Evolutionary conservation across 2,888 invertebrate species (phyloP).

Genomic region (Hyposoter didymator): DNA sequence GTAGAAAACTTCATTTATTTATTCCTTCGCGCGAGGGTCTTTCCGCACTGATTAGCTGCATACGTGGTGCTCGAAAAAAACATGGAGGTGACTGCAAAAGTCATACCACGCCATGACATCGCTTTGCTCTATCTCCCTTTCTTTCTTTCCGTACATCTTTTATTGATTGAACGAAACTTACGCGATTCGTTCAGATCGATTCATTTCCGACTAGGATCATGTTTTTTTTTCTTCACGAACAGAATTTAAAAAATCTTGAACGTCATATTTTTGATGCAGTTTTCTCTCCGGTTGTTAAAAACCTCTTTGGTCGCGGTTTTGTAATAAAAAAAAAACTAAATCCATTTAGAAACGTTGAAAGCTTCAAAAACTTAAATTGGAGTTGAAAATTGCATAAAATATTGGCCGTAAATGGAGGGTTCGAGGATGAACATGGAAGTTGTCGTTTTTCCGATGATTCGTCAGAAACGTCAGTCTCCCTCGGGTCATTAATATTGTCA

Average conservation of each 20-base stretch:
- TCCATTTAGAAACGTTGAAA: background rate
- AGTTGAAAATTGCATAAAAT: background rate
- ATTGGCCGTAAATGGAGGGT: background rate
- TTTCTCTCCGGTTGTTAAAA: background rate
- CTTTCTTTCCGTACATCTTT: background rate
- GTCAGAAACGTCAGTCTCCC: constrained; percentile 40
- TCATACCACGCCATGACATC: constrained; percentile 39
- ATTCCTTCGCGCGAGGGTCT: background rate
- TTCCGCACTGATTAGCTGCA: constrained; percentile 34
- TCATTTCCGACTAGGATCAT: background rate
- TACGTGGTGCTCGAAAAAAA: constrained; percentile 64
- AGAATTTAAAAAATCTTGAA: too few species aligned
- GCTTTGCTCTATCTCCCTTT: constrained; percentile 46
- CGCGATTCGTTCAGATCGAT: constrained; percentile 45
- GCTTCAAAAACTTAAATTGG: background rate
- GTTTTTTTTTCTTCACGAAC: background rate
- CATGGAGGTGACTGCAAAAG: constrained; percentile 55
- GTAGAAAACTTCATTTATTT: background rate
- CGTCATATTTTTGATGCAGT: background rate
- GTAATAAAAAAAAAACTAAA: background rate
- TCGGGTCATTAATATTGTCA: constrained; percentile 13
- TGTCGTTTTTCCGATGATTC: constrained; percentile 33
- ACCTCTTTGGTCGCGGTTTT: background rate
- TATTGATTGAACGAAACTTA: constrained; percentile 3
- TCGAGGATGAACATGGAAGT: background rate